A percentile compares a stretch with the other conserved stretches of the same genome.
phyloP scores from a whole-genome alignment of 2,797 vertebrate species.

The Pitangus sulphuratus region DNA sequence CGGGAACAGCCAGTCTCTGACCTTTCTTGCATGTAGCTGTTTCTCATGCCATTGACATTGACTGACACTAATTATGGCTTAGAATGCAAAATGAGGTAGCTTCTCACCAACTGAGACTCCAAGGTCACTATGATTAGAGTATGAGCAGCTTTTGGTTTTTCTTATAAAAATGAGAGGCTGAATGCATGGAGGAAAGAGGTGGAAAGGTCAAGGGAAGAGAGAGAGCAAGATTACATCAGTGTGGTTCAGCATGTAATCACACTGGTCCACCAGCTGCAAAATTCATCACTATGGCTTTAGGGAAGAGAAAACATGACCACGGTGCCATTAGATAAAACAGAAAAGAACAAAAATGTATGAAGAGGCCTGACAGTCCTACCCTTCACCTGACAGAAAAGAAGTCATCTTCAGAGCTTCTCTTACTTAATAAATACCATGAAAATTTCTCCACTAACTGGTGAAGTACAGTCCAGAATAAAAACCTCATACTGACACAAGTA shows the following conservation, averaged over 20 bases:
- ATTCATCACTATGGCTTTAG: slow-evolving; percentile 9
- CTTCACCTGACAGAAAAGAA: background rate
- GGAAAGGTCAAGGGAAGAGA: slow-evolving; percentile 53
- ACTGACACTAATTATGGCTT: slow-evolving; percentile 70
- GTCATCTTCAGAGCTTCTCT: background rate
- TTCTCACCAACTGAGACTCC: slow-evolving; percentile 58
- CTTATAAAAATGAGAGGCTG: slow-evolving; percentile 51
- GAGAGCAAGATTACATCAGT: slow-evolving; percentile 16
- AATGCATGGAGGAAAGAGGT: slow-evolving; percentile 2
- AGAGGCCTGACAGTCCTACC: background rate
- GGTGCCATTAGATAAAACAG: background rate
- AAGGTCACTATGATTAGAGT: slow-evolving; percentile 60
- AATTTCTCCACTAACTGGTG: background rate
- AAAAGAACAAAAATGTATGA: background rate
- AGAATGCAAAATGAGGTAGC: slow-evolving; percentile 62
- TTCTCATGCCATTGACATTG: slow-evolving; percentile 49
- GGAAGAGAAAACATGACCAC: slow-evolving; percentile 10
- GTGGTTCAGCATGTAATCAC: background rate
- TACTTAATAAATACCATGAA: background rate
- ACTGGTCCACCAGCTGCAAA: background rate
- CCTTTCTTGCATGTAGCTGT: slow-evolving; percentile 29
- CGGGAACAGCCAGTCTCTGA: slow-evolving; percentile 22
- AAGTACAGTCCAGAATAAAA: background rate
- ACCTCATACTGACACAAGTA: background rate
- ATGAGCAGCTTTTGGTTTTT: slow-evolving; percentile 31